A percentile compares a stretch with the other conserved stretches of the same genome.
Evolutionary conservation across 1,140 invertebrate species (phyloP).

Genomic region (Xylocopa sonorina): DNA sequence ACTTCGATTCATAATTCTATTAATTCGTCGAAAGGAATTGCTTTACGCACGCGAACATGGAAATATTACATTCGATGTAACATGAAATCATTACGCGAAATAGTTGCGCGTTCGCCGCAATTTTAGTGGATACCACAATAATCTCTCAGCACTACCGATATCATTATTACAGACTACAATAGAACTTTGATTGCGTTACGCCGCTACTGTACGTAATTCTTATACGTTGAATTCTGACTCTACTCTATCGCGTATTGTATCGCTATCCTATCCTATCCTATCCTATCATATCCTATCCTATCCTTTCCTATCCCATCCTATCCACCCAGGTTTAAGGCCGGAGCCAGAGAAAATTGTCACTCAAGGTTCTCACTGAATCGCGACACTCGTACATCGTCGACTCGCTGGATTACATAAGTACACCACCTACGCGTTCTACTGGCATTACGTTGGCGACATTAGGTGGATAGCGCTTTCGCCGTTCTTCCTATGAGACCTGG

Average conservation of each 20-base stretch:
- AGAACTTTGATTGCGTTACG: slow-evolving; percentile 34
- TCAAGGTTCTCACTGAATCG: slow-evolving; percentile 20
- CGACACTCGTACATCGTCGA: slow-evolving; percentile 31
- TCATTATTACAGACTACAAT: slow-evolving; percentile 48
- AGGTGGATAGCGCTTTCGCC: slow-evolving; percentile 28
- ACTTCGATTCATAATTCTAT: too few species aligned
- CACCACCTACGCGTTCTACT: slow-evolving; percentile 18
- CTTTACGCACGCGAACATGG: not conserved
- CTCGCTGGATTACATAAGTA: slow-evolving; percentile 25
- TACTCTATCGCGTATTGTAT: slow-evolving; percentile 53
- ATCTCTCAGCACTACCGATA: not conserved
- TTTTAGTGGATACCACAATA: slow-evolving; percentile 30
- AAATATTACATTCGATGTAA: not conserved
- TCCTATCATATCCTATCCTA: too few species aligned
- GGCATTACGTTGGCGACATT: slow-evolving; percentile 39
- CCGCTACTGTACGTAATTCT: slow-evolving; percentile 30
- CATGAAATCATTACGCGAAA: not conserved
- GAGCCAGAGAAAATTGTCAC: not conserved
- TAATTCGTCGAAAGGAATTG: too few species aligned
- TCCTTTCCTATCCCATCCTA: too few species aligned
- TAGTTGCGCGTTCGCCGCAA: not conserved
- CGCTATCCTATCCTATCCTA: too few species aligned
- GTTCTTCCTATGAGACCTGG: too few species aligned
- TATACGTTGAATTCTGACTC: slow-evolving; percentile 48
- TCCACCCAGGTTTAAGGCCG: slow-evolving; percentile 3